Conservation (phyloP, 1,140 invertebrate genomes). For the Cepaea nemoralis region DNA sequence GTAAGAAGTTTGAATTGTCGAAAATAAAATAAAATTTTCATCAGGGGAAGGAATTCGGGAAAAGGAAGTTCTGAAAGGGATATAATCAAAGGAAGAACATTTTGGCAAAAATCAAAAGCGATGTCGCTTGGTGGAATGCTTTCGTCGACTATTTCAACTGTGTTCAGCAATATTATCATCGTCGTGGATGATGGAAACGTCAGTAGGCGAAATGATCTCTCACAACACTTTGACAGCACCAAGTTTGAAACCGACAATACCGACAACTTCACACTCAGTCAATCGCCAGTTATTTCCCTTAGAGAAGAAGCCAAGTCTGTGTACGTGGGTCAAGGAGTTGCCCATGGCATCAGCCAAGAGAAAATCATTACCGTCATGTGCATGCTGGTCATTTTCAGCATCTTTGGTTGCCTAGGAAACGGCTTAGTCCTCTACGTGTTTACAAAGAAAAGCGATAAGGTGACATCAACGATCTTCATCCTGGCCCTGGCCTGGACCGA, state of each 20-base stretch:
- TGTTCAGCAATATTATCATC: constrained; percentile 15
- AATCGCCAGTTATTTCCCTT: background rate
- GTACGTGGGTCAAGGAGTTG: background rate
- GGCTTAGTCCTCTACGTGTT: constrained; percentile 69
- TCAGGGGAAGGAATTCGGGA: no score
- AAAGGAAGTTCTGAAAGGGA: no score
- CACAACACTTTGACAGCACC: background rate
- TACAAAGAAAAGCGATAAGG: constrained; percentile 66
- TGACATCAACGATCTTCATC: constrained; percentile 70
- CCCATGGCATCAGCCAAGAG: background rate
- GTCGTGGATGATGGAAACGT: background rate
- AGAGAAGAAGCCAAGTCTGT: background rate
- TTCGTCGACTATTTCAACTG: background rate
- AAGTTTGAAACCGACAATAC: background rate
- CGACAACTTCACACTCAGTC: background rate
- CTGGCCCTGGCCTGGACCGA: constrained; percentile 67
- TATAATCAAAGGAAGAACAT: no score
- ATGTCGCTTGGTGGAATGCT: background rate
- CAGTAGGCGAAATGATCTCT: background rate
- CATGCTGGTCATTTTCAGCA: constrained; percentile 48
- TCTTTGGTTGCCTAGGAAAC: constrained; percentile 68
- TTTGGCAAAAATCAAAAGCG: background rate
- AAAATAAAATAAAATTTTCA: no score
- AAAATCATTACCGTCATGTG: constrained; percentile 24
- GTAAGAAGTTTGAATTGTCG: no score